Base-by-base conservation (phyloP, 2,797 vertebrate species). In the Malacoraja senta region DNA sequence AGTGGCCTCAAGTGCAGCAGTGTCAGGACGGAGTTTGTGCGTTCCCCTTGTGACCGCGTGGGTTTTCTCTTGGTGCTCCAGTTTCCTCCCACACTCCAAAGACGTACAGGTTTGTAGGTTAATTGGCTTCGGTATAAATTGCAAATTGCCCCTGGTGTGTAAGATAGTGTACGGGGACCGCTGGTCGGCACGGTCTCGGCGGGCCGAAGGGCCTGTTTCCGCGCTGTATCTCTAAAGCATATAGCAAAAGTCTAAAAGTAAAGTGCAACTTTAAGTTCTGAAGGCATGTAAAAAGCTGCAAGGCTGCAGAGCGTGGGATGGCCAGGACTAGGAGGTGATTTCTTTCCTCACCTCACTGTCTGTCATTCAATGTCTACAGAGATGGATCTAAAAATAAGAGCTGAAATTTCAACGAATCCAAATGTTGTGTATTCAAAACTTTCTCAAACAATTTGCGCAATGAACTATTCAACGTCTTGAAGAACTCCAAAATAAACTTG, bases 341-440 rank as follows among this genome's bases (percentile, higher is more conserved):
- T 32, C 29, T 86, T 29, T n/a, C 26, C 29, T 86, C 58, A 63
- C 84, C 21, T 35, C 2, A 7, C 61, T 88, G 61, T 35, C 61
- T 88, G 61, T 35, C n/a, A 3, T 35, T 65, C 7, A 3, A 88
- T 21, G n/a, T 61, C 29, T 68, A 63, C 32, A 88, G 32, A 32
- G n/a, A 0, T 68, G 63, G n/a, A 88, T 35, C 63, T 88, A 88
- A 88, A 88, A 88, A 68, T 88, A 88, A 88, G 68, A 88, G 6
- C 15, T 88, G 63, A 35, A 88, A 88, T 63, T 63, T 63, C 58
- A 86, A 86, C 15, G 13, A 63, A 68, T 65, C 65, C 15, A 68
- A 8, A 88, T 1, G 1, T 12, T 21, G 21, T 17, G 32, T 0
- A 65, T 88, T 63, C 65, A n/a, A 35, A 68, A 35, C 15, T 7